Percentiles rank a stretch among this genome's conserved stretches.
phyloP scores from a whole-genome alignment of 2,888 invertebrate genomes.

The Pandemis heparana region DNA sequence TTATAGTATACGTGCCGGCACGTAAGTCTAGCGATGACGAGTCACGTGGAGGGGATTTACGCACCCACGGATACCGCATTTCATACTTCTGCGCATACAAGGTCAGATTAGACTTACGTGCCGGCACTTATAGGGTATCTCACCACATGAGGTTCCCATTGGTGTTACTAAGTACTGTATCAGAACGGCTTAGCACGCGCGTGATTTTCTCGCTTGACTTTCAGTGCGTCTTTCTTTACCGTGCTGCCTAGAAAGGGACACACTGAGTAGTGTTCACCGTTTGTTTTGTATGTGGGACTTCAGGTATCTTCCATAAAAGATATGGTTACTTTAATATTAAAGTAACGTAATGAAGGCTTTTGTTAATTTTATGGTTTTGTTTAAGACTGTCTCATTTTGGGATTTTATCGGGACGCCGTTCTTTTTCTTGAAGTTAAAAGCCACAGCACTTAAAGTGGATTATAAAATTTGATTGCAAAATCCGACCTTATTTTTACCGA shows the following conservation, averaged over 20 bases:
- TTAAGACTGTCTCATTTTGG: slow-evolving; percentile 12
- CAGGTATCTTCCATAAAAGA: not conserved
- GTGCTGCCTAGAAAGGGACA: no score
- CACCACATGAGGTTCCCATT: not conserved
- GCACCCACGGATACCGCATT: no score
- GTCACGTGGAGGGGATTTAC: no score
- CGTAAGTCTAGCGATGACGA: no score
- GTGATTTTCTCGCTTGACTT: no score
- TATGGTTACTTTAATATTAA: not conserved
- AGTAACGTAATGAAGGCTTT: not conserved
- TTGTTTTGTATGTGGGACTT: not conserved
- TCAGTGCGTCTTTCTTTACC: no score
- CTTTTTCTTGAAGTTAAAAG: slow-evolving; percentile 23
- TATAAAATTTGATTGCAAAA: slow-evolving; percentile 42
- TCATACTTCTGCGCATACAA: no score
- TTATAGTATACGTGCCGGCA: no score
- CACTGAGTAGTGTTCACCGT: not conserved
- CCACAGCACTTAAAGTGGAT: slow-evolving; percentile 27
- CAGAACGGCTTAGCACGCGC: no score
- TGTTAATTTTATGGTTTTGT: slow-evolving; percentile 8
- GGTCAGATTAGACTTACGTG: no score
- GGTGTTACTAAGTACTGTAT: not conserved
- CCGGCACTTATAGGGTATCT: no score
- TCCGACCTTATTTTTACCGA: slow-evolving; percentile 37
- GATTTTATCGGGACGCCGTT: slow-evolving; percentile 16